Evolutionary conservation across 2,888 invertebrate species (phyloP), one percentile per base, ranked within the genome.

Genomic region (Arctia plantaginis): DNA sequence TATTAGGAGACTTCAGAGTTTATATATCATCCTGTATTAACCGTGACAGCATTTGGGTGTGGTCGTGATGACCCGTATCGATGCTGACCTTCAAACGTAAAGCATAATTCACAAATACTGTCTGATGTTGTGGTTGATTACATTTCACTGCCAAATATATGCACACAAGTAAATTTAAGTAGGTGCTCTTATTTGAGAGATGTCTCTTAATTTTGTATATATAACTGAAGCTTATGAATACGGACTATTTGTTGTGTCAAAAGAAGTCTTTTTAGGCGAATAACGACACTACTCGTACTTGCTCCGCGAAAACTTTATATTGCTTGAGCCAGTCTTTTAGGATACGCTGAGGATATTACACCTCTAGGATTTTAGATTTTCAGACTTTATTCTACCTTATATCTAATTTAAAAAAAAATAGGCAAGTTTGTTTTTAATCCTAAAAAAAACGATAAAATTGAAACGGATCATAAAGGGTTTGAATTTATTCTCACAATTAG

Each of bases 1-100:
- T 7, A 44, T 30, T 18, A 62, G 3, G 0, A 30, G 30, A 62
- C 15, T 59, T 59, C 1, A 27, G 7, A 13, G 27, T 27, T 51
- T 35, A 10, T 62, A 64, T 35, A 72, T 55, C 84, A 75, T 27
- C 76, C 84, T 84, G 82, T 86, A 77, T 27, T 10, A 27, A 8
- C 64, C 69, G 78, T 82, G 81, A 75, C 81, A 77, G 71, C 80
- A 80, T 76, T 77, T 27, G 77, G 87, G 87, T 59, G 86, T 81
- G 84, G 87, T 83, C 47, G 81, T 80, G 82, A 74, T 81, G 88
- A 81, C 80, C 85, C 90, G 81, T 88, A 84, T 81, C 87, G 83
- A 55, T 69, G 39, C 66, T 77, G 84, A 84, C 89, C 89, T 87
- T 85, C 81, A 67, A 76, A 80, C 41, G 33, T 44, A 27, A 62